Base-by-base conservation (phyloP, 2,113 vertebrate species). In the Chloropsis cyanopogon region DNA sequence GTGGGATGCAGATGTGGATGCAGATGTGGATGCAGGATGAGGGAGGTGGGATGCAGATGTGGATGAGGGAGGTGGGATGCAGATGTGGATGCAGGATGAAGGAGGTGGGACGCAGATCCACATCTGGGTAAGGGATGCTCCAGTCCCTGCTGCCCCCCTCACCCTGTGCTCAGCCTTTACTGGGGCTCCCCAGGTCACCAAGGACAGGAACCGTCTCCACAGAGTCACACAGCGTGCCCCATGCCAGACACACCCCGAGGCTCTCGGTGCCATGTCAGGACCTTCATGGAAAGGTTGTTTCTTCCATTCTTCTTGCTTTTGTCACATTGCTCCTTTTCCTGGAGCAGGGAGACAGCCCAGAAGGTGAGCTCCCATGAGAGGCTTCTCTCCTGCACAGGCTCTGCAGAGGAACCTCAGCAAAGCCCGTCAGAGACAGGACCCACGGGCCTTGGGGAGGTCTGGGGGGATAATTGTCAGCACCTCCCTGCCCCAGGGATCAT, bases 371-470 rank as follows among this genome's bases (percentile, higher is more conserved):
- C 39, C 53, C 6, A 1, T 4, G 11, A 7, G 28, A 17, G 25
- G 20, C 5, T 6, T 65, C 49, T 59, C 28, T 29, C 26, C 41
- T 17, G 50, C 18, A 2, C n/a, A n/a, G n/a, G n/a, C n/a, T n/a
- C 12, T 73, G 56, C 63, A 81, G 82, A 59, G 56, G 46, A 90
- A 6, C 7, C 15, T 28, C 54, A 8, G 1, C 0, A 1, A n/a
- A 68, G 53, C 11, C 24, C 20, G 25, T 5, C 35, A 63, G n/a
- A 44, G 35, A 35, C 31, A 28, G 77, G 37, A 25, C 5, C 29
- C 3, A 0, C 1, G 8, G 10, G 29, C 50, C n/a, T 2, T 9
- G 23, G 69, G 41, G 23, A 10, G 41, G 4, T 4, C 57, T 1
- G 2, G 14, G n/a, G 31, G 33, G 2, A 8, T 1, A 37, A 42